Base-by-base conservation (phyloP, 2,113 vertebrate species). In the Albula glossodonta region DNA sequence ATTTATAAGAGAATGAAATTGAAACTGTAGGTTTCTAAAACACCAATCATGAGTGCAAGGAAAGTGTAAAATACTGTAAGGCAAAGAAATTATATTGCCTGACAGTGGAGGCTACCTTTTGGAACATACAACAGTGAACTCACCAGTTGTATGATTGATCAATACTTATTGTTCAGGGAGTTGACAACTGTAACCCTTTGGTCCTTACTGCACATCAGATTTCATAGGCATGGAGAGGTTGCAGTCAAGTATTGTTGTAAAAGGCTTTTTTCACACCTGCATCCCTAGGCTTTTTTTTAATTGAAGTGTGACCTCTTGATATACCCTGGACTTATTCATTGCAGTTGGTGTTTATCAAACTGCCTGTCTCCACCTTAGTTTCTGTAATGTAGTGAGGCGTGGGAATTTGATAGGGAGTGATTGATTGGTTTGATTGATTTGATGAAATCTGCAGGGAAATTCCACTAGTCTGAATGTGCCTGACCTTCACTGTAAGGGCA, bases 401-500 rank as follows among this genome's bases (percentile, higher is more conserved):
- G 49, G 78, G 84, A 80, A 63, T 80, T 85, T 80, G 48, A 51
- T 80, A 81, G 80, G 48, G 41, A 51, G 8, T 31, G 48, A 70
- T 85, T 66, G 22, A 83, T 83, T 19, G 5, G 81, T 49, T 60
- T 83, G 81, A 60, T 82, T 82, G 52, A 63, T 57, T 80, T 80
- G 78, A 60, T 85, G 31, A 48, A 85, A 79, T 66, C 48, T 80
- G 53, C 74, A 51, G 19, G 77, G 77, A 85, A 85, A 79, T 48
- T 80, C 77, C 51, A 85, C 51, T 31, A 2, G 60, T 83, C 31
- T 83, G 60, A 70, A 50, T 51, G 48, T 63, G 3, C 41, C 9
- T 57, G 52, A 79, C 74, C 84, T 85, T 79, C 84, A 57, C 25
- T 80, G 15, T 48, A 60, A 79, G 17, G 56, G 1, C 0, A 31